Base-by-base conservation (phyloP, 2,888 invertebrate species). In the Dasysyrphus albostriatus region DNA sequence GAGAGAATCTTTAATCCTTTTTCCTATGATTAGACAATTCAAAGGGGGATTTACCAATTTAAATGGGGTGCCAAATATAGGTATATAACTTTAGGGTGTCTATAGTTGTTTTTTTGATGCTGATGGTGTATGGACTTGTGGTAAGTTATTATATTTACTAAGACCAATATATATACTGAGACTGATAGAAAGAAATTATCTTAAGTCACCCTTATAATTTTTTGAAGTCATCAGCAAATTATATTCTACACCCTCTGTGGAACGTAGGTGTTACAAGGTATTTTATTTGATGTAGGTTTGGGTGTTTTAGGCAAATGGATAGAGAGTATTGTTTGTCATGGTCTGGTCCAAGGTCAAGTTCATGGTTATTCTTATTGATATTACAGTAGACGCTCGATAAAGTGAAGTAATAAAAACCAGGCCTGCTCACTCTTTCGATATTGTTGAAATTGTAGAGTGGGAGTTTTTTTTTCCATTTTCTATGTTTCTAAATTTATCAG, bases 281-380 rank as follows among this genome's bases (percentile, higher is more conserved):
- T 77, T 73, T 73, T 59, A 16, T 61, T 39, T 67, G 32, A 54
- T 44, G n/a, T 72, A 32, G 63, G 49, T 79, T 65, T 49, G 32
- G 10, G 49, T 42, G 44, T 24, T 51, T 32, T 32, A 3, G 32
- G 5, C 5, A 32, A 32, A 5, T 5, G 32, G 32, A 4, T 6
- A 3, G 32, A 32, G 37, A n/a, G 9, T 65, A 76, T 51, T 59
- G 12, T 72, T 72, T 59, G 12, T 16, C 14, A 12, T 49, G 39
- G 19, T 8, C 47, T 37, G 7, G 1, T n/a, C 0, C 77, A 85
- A 85, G 85, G 81, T 85, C 81, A 85, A 81, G 81, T 81, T 81
- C 65, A 79, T 32, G 81, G 81, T 81, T 80, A 58, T n/a, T n/a
- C n/a, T n/a, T n/a, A 79, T 32, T 24, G 24, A 24, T 24, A 24